Base-by-base conservation (phyloP, 1,140 invertebrate species). In the Anoplophora glabripennis region DNA sequence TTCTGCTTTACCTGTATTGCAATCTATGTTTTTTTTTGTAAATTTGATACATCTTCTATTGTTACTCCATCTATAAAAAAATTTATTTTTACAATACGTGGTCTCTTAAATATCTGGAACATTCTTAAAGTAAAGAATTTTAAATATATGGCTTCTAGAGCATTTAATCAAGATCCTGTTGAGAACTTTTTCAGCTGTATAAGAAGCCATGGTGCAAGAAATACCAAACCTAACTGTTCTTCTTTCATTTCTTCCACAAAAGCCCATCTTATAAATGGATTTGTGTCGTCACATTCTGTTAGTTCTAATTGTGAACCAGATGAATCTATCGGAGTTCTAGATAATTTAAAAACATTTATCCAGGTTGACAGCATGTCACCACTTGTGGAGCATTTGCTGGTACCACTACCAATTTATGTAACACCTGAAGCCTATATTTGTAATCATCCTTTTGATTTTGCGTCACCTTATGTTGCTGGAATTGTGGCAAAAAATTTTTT, bases 161-260 rank as follows among this genome's bases (percentile, higher is more conserved):
- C 28, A 21, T 63, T 63, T 47, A 63, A 63, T 47, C 60, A 63
- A 46, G 60, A 63, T 18, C 41, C 48, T 12, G 1, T 59, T 10
- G 55, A 42, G 5, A 28, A 28, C 21, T 28, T 28, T 2, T 28
- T 28, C 21, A 28, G 21, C 5, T 28, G 21, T 28, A 28, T 28
- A 28, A 28, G 21, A 28, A 28, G 21, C 21, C 21, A 28, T 28
- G 3, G 2, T 5, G 5, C 5, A 28, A 28, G 3, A 28, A 28
- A 28, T 28, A 28, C 21, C 21, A 28, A 28, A 28, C 21, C 21
- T 5, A 28, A 28, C 21, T 28, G 21, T 28, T 28, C 21, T 28
- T 28, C 21, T 28, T 28, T 28, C 5, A 5, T 28, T 28, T 52
- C 11, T 4, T 58, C 53, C 18, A 51, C 10, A 15, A 61, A 57